These are phyloP conservation scores for Furcifer pardalis DNA, from an alignment of 2,797 vertebrate species.

Conservation along the genomic window DNA sequence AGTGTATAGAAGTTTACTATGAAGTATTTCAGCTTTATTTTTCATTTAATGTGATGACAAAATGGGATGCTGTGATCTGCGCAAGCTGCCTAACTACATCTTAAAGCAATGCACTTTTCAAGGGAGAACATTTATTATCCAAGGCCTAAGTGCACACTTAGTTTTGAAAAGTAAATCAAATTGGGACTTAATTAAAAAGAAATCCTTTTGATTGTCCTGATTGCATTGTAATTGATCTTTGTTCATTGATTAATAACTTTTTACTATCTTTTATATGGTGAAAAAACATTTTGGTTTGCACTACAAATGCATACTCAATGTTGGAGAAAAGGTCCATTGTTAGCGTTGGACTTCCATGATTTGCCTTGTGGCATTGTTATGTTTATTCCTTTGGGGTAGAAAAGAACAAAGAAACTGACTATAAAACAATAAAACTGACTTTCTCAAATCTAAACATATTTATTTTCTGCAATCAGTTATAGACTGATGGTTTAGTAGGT, in stretches of 20 bases:
- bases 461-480: slow-evolving; percentile 47
- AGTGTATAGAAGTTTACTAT: slow-evolving; percentile 47
- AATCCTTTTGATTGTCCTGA: slow-evolving; percentile 63
- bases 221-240: slow-evolving; percentile 60
- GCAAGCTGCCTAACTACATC: slow-evolving; percentile 65
- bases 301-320: slow-evolving; percentile 49
- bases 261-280: slow-evolving; percentile 62
- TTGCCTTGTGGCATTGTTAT: slow-evolving; percentile 53
- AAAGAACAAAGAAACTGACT: slow-evolving; percentile 62
- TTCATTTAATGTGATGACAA: slow-evolving; percentile 42
- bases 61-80: slow-evolving; percentile 63
- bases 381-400: slow-evolving; percentile 54
- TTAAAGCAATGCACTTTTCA: slow-evolving; percentile 55
- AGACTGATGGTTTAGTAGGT: slow-evolving; percentile 48
- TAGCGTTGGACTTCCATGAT: slow-evolving; percentile 51
- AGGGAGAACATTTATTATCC: slow-evolving; percentile 44
- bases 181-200: slow-evolving; percentile 61
- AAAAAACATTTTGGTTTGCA: slow-evolving; percentile 57
- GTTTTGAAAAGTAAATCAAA: slow-evolving; percentile 60
- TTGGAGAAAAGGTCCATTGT: slow-evolving; percentile 59
- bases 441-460: slow-evolving; percentile 28
- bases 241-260: slow-evolving; percentile 50
- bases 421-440: slow-evolving; percentile 34
- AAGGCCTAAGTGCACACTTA: slow-evolving; percentile 52
- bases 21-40: slow-evolving; percentile 59